phyloP scores from a whole-genome alignment of 2,797 vertebrate genomes.

The Knipowitschia caucasica region DNA sequence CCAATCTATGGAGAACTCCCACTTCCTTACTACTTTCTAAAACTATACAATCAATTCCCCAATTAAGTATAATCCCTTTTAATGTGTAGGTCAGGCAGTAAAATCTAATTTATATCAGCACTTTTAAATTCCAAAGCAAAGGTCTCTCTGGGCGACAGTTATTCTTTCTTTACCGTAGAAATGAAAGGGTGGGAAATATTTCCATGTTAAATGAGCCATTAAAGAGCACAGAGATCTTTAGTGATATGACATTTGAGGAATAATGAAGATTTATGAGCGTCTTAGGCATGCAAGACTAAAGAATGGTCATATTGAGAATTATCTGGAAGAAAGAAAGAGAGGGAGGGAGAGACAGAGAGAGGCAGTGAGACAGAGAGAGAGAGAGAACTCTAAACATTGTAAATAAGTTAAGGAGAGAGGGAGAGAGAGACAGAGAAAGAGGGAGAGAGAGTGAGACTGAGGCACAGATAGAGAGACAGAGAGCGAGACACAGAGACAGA shows the following conservation, averaged over 20 bases:
- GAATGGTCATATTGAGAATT: slow-evolving; percentile 28
- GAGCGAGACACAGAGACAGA: no score
- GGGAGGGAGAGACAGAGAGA: no score
- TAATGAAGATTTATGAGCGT: slow-evolving; percentile 51
- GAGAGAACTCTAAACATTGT: no score
- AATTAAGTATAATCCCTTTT: slow-evolving; percentile 10
- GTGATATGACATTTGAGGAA: slow-evolving; percentile 46
- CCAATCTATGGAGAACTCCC: not conserved
- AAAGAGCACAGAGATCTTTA: slow-evolving; percentile 46
- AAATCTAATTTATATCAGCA: slow-evolving; percentile 16
- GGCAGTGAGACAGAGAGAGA: no score
- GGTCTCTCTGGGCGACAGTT: slow-evolving; percentile 21
- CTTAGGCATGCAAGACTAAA: slow-evolving; percentile 25
- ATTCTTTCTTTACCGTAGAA: slow-evolving; percentile 25
- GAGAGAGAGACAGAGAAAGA: no score
- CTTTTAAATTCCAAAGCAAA: slow-evolving; percentile 31
- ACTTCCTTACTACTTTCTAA: slow-evolving; percentile 4
- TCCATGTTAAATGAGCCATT: slow-evolving; percentile 57
- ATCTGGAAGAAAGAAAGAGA: slow-evolving; percentile 6
- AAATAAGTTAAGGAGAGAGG: no score
- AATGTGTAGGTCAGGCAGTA: slow-evolving; percentile 19
- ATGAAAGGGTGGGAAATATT: slow-evolving; percentile 39
- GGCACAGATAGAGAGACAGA: no score
- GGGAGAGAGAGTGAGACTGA: no score
- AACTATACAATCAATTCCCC: slow-evolving; percentile 3